These are phyloP conservation scores for Sebastes steindachneri DNA, from an alignment of 2,797 vertebrate genomes.

Conservation along the genomic window DNA sequence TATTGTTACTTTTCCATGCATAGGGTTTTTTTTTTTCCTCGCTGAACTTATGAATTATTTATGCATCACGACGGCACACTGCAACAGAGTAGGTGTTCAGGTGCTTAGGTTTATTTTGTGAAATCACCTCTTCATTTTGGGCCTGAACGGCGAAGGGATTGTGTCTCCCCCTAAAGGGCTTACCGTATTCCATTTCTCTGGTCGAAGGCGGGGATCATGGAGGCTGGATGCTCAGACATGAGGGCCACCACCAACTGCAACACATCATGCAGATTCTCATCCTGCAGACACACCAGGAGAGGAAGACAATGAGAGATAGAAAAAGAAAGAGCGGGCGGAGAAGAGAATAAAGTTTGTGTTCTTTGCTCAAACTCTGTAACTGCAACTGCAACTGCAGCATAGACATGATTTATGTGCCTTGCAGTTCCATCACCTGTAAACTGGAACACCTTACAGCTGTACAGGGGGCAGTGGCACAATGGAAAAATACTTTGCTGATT, in stretches of 20 bases:
- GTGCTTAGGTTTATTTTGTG: slow-evolving; percentile 40
- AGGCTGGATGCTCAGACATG: slow-evolving; percentile 95
- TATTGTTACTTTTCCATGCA: slow-evolving; percentile 46
- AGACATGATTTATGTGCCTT: not conserved
- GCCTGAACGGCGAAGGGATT: slow-evolving; percentile 28
- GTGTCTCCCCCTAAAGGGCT: slow-evolving; percentile 27
- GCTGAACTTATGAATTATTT: slow-evolving; percentile 59
- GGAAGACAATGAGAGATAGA: not conserved
- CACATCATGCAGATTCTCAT: slow-evolving; percentile 97
- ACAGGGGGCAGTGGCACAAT: not conserved
- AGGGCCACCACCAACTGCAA: slow-evolving; percentile 95
- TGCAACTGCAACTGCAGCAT: slow-evolving; percentile 10
- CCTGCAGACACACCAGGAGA: slow-evolving; percentile 77
- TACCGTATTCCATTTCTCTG: slow-evolving; percentile 97
- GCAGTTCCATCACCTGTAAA: not conserved
- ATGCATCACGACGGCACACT: slow-evolving; percentile 34
- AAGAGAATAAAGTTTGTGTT: not conserved
- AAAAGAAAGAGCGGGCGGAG: not conserved
- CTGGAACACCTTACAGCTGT: not conserved
- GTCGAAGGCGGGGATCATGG: slow-evolving; percentile 97
- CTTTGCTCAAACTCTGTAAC: not conserved
- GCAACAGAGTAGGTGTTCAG: slow-evolving; percentile 10
- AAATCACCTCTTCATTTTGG: slow-evolving; percentile 53
- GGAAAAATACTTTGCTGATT: not conserved
- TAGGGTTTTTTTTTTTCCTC: not conserved